Conservation (phyloP, 23 tunicate genomes). For the Styela clava region DNA sequence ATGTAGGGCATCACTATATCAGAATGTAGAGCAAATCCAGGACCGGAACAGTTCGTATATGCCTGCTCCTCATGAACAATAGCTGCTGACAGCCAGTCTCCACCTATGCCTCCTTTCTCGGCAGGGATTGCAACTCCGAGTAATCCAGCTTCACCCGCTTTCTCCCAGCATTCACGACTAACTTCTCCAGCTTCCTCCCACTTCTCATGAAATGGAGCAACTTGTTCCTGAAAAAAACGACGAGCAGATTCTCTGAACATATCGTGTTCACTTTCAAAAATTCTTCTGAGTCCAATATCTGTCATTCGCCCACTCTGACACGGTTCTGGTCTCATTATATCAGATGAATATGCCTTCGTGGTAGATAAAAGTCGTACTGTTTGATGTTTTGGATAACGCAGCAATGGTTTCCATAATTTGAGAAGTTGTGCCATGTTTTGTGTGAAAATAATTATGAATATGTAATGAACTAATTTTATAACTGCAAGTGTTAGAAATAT, state of each 20-base stretch:
- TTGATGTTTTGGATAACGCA: background rate
- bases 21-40: constrained; percentile 92
- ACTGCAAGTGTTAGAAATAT: too few relatives aligned
- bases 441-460: background rate
- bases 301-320: constrained; percentile 44
- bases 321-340: constrained; percentile 21
- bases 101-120: constrained; percentile 95
- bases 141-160: constrained; percentile 89
- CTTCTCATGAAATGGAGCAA: constrained; percentile 60
- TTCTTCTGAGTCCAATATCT: constrained; percentile 87
- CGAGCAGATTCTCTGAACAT: constrained; percentile 95
- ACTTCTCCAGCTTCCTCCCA: constrained; percentile 94
- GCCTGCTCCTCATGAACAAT: constrained; percentile 98
- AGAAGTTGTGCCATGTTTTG: background rate
- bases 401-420: background rate
- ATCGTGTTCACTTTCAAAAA: constrained; percentile 90
- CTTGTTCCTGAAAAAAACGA: constrained; percentile 93
- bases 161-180: constrained; percentile 82
- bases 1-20: constrained; percentile 99
- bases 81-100: constrained; percentile 95
- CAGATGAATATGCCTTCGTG: background rate
- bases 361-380: background rate
- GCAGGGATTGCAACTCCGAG: constrained; percentile 78
- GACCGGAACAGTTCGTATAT: constrained; percentile 86
- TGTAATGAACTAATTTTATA: too few relatives aligned